Evolutionary conservation across 2,797 vertebrate species (phyloP), one percentile per base, ranked within the genome.

Genomic region (Tokudaia tokunoshimensis): DNA sequence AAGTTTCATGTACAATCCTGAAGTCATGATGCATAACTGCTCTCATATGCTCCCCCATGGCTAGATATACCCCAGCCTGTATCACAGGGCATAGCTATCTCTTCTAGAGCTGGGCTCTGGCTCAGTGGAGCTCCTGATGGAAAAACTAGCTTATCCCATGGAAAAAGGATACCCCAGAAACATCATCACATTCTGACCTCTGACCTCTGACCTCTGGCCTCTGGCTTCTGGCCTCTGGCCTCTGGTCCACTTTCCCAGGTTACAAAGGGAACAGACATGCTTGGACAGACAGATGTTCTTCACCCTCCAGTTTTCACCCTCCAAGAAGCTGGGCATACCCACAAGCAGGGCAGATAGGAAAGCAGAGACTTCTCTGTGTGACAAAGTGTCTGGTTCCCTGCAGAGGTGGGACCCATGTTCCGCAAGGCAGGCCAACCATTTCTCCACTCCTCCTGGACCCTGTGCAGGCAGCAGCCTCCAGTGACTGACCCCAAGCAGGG

Each of bases 401-500:
- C 1, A n/a, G 63, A 57, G 7, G 92, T 37, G 37, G 47, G 52
- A 7, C 15, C 47, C 0, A 0, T 13, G 78, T 29, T 83, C 1
- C 3, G 0, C 37, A 34, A 29, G 12, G 24, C 22, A 52, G 47
- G 74, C 34, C 74, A 6, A 19, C 57, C 20, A 65, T 86, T 70
- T 24, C 1, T n/a, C 31, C 0, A 7, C 34, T 57, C 4, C 4
- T 37, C 19, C n/a, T 7, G 3, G 17, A 22, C 55, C 55, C 61
- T 1, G 0, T 2, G 4, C 34, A 4, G 11, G 15, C 65, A 47
- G 8, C 78, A 31, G 72, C 74, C 67, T 37, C 72, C 74, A 6
- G 70, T 80, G 81, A 29, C 61, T 83, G 94, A 90, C 91, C 93
- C 97, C 97, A 85, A 96, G 96, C 90, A 61, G 67, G 95, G 97